A percentile compares a stretch with the other conserved stretches of the same genome.
phyloP scores from a whole-genome alignment of 2,888 invertebrate species.

The Laspeyria flexula region DNA sequence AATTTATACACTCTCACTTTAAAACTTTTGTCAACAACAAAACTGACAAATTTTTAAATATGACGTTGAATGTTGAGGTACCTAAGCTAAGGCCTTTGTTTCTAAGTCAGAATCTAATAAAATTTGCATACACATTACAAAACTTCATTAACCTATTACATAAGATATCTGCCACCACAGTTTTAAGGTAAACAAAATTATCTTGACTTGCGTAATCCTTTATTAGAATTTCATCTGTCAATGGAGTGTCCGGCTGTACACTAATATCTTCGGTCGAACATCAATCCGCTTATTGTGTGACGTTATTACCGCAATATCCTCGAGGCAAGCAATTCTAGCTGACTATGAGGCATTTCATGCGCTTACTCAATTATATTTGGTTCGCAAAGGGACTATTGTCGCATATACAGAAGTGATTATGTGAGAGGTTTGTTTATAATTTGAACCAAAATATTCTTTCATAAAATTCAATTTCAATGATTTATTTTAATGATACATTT shows the following conservation, averaged over 20 bases:
- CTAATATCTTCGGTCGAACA: constrained; percentile 11
- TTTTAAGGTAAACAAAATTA: not conserved
- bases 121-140: too few relatives aligned
- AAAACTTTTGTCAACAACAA: too few relatives aligned
- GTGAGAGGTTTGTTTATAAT: not conserved
- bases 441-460: too few relatives aligned
- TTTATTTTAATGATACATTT: too few relatives aligned
- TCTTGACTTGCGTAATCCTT: not conserved
- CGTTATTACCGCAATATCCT: constrained; percentile 19
- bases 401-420: constrained; percentile 2
- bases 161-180: not conserved
- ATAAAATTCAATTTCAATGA: too few relatives aligned
- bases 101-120: too few relatives aligned
- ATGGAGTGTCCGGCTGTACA: constrained; percentile 8
- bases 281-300: constrained; percentile 20
- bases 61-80: too few relatives aligned
- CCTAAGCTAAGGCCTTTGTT: too few relatives aligned
- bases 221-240: constrained; percentile 7
- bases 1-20: too few relatives aligned
- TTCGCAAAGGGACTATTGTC: not conserved
- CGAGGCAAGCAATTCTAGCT: constrained; percentile 10
- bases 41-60: too few relatives aligned
- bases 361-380: constrained; percentile 3
- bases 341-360: constrained; percentile 11
- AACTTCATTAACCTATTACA: not conserved